Base-by-base conservation (phyloP, 2,797 vertebrate species). In the Spheniscus humboldti region DNA sequence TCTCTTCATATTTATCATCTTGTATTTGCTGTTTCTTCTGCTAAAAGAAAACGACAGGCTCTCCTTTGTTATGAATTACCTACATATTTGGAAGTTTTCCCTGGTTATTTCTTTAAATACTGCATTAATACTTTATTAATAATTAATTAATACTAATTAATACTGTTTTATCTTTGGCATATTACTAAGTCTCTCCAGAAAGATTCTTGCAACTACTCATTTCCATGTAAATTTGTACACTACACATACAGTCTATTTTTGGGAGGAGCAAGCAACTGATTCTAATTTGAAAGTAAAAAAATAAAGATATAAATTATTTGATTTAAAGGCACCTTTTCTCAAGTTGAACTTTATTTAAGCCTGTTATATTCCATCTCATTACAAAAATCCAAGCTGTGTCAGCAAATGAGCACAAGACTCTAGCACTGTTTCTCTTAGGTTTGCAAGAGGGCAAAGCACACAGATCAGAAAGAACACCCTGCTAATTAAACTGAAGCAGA, bases 401-500 rank as follows among this genome's bases (percentile, higher is more conserved):
- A 98, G 97, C 98, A 98, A 98, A 98, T 89, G 97, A 98, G 97
- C 97, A 97, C 98, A 97, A 97, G 97, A 96, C 88, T 96, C 92
- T 55, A 97, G 97, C 96, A 91, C 75, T 94, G 96, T 97, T 98
- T 97, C 97, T 97, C 96, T 56, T 76, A 71, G 94, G 95, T 98
- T 97, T 98, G 97, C 97, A 97, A 97, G 94, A 98, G 97, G 97
- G 97, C 97, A 98, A 98, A 98, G 97, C 97, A 98, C 94, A 98
- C 67, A 96, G 98, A 98, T 97, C 97, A 98, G 93, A 94, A 97
- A 98, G 97, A 98, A 98, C 97, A 97, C 79, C 75, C 96, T 95
- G 98, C 98, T 98, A 98, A 98, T 98, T 98, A 98, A 98, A 98
- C 98, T 88, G 94, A 97, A 97, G 97, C 96, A 97, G 97, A 97